These are phyloP conservation scores for Trichogramma evanescens DNA, from an alignment of 2,888 invertebrate species.

Conservation along the genomic window DNA sequence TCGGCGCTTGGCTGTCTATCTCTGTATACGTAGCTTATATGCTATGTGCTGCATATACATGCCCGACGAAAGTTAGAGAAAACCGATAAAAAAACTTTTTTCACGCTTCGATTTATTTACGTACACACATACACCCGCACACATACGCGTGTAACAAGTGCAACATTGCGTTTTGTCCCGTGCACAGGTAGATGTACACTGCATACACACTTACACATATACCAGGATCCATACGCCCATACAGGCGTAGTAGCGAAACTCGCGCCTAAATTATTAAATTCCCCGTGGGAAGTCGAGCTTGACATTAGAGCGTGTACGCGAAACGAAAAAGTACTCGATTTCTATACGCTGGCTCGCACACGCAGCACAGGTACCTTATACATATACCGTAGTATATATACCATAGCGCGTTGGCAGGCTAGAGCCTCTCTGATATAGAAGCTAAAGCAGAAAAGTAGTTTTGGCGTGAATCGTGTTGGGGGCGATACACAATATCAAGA, in stretches of 20 bases:
- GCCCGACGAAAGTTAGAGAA: slow-evolving; percentile 5
- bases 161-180: no score
- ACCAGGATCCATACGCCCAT: not conserved
- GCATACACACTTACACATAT: no score
- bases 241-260: slow-evolving; percentile 2
- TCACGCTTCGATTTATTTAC: not conserved
- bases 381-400: not conserved
- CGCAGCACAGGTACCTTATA: not conserved
- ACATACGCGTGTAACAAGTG: no score
- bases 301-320: not conserved
- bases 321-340: not conserved
- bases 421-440: no score
- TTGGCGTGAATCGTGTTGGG: no score
- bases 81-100: slow-evolving; percentile 19
- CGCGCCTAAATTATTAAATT: slow-evolving; percentile 19
- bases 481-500: no score
- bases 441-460: no score
- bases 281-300: not conserved
- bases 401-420: not conserved
- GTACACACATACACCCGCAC: no score
- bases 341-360: not conserved
- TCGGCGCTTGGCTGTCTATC: no score
- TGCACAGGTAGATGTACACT: no score
- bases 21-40: no score
- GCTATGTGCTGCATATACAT: not conserved